These are phyloP conservation scores for Drosophila sordidapex DNA, from an alignment of 2,888 invertebrate species.

Conservation along the genomic window DNA sequence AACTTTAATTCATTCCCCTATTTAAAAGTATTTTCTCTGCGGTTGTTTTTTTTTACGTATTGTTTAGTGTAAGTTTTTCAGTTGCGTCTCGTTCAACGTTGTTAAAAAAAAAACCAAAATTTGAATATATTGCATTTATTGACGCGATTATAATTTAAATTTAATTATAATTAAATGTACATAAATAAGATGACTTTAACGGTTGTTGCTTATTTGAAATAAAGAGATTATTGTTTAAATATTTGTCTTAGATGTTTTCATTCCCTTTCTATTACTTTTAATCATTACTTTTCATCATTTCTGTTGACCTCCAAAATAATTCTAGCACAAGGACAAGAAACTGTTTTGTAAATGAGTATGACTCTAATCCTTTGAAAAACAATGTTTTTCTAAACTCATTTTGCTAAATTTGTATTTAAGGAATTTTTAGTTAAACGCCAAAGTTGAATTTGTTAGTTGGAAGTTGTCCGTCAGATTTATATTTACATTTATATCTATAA, in stretches of 20 bases:
- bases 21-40: constrained; percentile 50
- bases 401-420: not conserved
- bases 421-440: not conserved
- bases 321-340: not conserved
- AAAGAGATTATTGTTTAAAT: not conserved
- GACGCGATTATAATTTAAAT: constrained; percentile 49
- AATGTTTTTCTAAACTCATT: not conserved
- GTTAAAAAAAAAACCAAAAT: constrained; percentile 10
- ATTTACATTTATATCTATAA: not conserved
- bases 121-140: constrained; percentile 47
- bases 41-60: constrained; percentile 68
- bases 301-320: not conserved
- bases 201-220: constrained; percentile 4
- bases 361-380: not conserved
- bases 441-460: not conserved
- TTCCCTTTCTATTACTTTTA: not conserved
- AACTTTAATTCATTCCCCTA: constrained; percentile 10
- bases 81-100: constrained; percentile 37
- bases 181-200: constrained; percentile 24
- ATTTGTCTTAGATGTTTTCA: not conserved
- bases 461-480: not conserved
- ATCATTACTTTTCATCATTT: not conserved
- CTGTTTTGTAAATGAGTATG: not conserved
- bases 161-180: constrained; percentile 29
- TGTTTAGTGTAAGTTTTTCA: constrained; percentile 55